Base-by-base conservation (phyloP, 2,113 vertebrate species). In the Lates calcarifer region DNA sequence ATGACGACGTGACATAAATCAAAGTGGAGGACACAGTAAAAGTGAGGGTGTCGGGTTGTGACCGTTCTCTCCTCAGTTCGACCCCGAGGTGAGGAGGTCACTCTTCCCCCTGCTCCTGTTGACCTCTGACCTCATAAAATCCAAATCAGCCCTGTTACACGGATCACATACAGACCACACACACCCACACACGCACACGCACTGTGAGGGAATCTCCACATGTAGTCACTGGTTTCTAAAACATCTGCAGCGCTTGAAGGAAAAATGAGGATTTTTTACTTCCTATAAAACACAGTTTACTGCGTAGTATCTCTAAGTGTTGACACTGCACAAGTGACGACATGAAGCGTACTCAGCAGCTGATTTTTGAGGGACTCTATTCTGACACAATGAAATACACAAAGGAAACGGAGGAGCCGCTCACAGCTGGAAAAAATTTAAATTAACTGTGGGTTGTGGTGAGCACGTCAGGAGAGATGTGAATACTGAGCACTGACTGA, bases 81-180 rank as follows among this genome's bases (percentile, higher is more conserved):
- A 90, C 89, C 90, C 65, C 9, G 26, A 74, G 76, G 82, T 67
- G 77, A 70, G 57, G 24, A 83, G 88, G 86, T 89, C 76, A 75
- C 55, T 58, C 43, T 41, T 77, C 72, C 69, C 69, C 66, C 41
- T 0, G 74, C 89, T 92, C 65, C 85, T 86, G 87, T 86, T 93
- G 91, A 94, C 89, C 90, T 86, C 35, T 90, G 81, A 93, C 89
- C 93, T 85, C 82, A 69, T 93, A 91, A 94, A 93, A 71, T 43
- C 82, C 84, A 83, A 89, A 92, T 88, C 82, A 74, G 64, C 81
- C 81, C 89, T 82, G 91, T 95, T 91, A 93, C 86, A 90, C 20
- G 89, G 85, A 75, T 88, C 82, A 77, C 58, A 65, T 63, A 82
- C 76, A 65, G 73, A 78, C 74, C 79, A 86, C 85, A 70, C 79